Percentiles rank a stretch among this genome's conserved stretches.
Evolutionary conservation across 2,113 vertebrate species (phyloP).

Genomic region (Carettochelys insculpta): DNA sequence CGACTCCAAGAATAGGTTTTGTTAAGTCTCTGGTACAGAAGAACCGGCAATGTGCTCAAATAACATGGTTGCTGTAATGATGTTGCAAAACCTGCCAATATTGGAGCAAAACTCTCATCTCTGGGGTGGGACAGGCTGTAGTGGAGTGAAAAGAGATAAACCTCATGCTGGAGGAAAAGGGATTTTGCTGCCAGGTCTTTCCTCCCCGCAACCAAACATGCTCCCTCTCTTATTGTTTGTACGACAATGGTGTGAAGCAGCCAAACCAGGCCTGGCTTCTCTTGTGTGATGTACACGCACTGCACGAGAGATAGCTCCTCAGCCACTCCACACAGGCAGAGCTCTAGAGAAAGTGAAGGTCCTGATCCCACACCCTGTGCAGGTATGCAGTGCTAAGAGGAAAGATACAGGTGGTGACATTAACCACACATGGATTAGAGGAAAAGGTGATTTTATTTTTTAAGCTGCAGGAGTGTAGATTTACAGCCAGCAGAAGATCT

Average conservation of each 20-base stretch:
- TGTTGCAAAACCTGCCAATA: neutral
- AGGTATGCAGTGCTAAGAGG: neutral
- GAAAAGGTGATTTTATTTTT: neutral
- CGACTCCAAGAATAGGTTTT: neutral
- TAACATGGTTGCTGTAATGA: neutral
- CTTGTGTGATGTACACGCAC: neutral
- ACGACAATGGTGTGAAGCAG: neutral
- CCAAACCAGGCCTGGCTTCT: neutral
- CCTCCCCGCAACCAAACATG: neutral
- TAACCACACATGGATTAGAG: neutral
- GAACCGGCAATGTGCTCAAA: neutral
- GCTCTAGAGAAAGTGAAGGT: neutral
- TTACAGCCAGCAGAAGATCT: no score
- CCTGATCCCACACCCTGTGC: neutral
- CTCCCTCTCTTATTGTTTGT: neutral
- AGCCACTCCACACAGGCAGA: neutral
- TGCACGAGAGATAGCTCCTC: neutral
- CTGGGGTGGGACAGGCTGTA: neutral
- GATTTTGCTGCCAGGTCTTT: neutral
- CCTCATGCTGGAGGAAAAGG: neutral
- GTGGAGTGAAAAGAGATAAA: neutral
- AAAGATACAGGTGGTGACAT: neutral
- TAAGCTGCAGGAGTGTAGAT: neutral
- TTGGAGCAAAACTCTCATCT: neutral
- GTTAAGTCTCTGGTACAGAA: neutral